Evolutionary conservation across 64 coral and sea anemone genomes (phyloP).

Genomic region (Anthopleura sola): DNA sequence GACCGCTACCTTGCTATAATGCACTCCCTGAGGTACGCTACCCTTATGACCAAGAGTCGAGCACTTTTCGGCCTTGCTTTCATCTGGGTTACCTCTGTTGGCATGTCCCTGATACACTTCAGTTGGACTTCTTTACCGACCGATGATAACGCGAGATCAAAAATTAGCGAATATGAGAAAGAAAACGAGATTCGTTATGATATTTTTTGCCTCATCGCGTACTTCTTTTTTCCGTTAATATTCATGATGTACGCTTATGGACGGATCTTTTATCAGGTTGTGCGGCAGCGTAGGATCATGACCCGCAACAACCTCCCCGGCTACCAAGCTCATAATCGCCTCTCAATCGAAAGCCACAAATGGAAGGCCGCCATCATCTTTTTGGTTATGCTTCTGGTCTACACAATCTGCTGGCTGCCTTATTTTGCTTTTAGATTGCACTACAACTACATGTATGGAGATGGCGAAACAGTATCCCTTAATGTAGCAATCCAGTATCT

Average conservation of each 20-base stretch:
- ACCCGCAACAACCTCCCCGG: neutral
- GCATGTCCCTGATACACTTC: constrained; percentile 35
- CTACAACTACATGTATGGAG: neutral
- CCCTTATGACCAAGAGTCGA: constrained; percentile 19
- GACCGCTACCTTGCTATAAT: constrained; percentile 49
- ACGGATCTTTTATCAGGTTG: constrained; percentile 30
- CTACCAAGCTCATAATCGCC: neutral
- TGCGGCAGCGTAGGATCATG: neutral
- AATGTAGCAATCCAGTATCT: neutral
- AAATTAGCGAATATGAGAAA: neutral
- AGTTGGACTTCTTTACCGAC: neutral
- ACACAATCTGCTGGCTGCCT: constrained; percentile 41
- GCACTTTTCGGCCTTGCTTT: neutral
- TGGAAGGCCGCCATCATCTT: constrained; percentile 23
- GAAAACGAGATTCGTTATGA: constrained; percentile 19
- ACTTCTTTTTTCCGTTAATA: constrained; percentile 25
- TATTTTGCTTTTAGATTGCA: constrained; percentile 26
- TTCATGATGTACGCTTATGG: constrained; percentile 43
- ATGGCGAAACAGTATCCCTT: neutral
- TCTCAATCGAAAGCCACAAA: constrained; percentile 19
- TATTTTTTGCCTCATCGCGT: constrained; percentile 13
- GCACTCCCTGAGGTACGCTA: neutral
- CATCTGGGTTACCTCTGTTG: constrained; percentile 34
- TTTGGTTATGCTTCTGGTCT: constrained; percentile 35
- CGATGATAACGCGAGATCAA: neutral